These are phyloP conservation scores for Caenorhabditis angaria DNA, from an alignment of 2,888 invertebrate species.

Conservation along the genomic window DNA sequence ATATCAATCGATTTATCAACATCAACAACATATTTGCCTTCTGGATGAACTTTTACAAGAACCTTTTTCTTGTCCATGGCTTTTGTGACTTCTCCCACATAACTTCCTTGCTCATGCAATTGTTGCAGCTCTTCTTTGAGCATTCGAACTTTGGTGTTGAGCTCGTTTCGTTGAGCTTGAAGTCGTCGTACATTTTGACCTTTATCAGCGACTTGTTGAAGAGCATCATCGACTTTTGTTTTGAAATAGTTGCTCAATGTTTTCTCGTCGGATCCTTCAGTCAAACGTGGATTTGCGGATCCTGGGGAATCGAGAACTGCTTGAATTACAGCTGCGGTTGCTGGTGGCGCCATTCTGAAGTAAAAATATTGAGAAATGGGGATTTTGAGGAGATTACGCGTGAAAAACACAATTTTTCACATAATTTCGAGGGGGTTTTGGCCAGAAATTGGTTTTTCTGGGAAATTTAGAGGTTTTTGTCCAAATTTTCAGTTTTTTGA, in stretches of 20 bases:
- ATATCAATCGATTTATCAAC: conserved; percentile 99
- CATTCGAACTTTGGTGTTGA: conserved; percentile 98
- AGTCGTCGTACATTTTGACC: conserved; percentile 93
- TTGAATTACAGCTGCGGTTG: background rate
- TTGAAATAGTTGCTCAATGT: conserved; percentile 81
- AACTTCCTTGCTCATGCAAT: conserved; percentile 94
- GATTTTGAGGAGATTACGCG: too few species aligned
- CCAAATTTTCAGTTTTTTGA: too few species aligned
- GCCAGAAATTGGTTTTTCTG: too few species aligned
- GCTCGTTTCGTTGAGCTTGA: conserved; percentile 97
- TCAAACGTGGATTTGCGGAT: conserved; percentile 13
- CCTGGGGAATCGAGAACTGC: background rate
- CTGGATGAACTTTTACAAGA: conserved; percentile 91
- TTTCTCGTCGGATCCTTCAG: conserved; percentile 47
- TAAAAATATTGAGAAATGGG: too few species aligned
- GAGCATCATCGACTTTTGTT: conserved; percentile 96
- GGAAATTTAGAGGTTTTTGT: too few species aligned
- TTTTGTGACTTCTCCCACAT: conserved; percentile 98
- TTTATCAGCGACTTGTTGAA: conserved; percentile 94
- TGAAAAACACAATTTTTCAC: too few species aligned
- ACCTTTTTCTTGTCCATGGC: conserved; percentile 99
- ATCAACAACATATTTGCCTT: conserved; percentile 99
- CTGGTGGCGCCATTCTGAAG: conserved; percentile 16
- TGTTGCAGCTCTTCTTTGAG: conserved; percentile 94
- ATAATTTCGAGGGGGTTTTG: too few species aligned